These are phyloP conservation scores for Hypomecis punctinalis DNA, from an alignment of 2,888 invertebrate genomes.

Conservation along the genomic window DNA sequence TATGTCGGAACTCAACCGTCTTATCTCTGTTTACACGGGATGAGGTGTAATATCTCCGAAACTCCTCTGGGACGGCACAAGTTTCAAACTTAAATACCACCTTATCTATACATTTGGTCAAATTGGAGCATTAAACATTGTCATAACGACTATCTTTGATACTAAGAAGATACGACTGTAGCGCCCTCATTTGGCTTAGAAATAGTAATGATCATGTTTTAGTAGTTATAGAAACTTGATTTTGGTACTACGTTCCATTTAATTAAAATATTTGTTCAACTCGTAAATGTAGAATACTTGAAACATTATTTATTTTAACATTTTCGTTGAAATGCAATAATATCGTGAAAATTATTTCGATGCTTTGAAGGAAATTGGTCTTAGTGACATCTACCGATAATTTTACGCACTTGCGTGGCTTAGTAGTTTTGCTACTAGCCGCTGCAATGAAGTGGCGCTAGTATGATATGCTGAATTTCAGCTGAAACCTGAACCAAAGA, in stretches of 20 bases:
- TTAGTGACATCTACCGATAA: constrained; percentile 11
- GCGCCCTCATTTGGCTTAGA: not conserved
- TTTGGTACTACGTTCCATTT: no score
- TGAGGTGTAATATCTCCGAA: not conserved
- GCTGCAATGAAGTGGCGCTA: constrained; percentile 6
- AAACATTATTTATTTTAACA: no score
- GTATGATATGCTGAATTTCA: not conserved
- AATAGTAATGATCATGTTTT: no score
- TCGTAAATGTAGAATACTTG: no score
- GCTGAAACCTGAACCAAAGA: not conserved
- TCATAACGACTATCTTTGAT: not conserved
- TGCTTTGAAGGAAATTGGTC: constrained; percentile 26
- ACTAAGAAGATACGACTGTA: not conserved
- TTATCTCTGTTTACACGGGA: not conserved
- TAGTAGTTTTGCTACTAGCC: constrained; percentile 23
- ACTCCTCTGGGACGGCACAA: not conserved
- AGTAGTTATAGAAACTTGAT: no score
- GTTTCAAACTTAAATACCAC: not conserved
- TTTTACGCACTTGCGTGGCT: not conserved
- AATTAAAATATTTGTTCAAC: no score
- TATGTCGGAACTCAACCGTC: constrained; percentile 3
- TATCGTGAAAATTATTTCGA: not conserved
- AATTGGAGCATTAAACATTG: not conserved
- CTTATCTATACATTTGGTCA: not conserved
- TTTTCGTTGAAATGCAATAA: no score